phyloP scores from a whole-genome alignment of 2,888 invertebrate species.

The Pollenia angustigena region DNA sequence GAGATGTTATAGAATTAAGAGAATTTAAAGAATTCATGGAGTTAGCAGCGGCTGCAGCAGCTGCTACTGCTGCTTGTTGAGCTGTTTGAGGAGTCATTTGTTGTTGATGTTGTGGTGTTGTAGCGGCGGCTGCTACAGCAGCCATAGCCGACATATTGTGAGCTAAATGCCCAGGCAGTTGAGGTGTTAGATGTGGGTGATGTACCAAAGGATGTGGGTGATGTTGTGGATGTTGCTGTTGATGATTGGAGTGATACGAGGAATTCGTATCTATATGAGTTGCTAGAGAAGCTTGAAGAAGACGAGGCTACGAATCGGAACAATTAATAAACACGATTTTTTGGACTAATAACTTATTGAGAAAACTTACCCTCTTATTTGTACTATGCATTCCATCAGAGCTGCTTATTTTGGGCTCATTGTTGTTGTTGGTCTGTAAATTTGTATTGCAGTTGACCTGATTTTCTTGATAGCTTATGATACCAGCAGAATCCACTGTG shows the following conservation, averaged over 20 bases:
- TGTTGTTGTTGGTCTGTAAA: constrained; percentile 81
- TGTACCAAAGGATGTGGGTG: constrained; percentile 76
- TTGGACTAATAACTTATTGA: background rate
- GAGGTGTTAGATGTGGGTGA: constrained; percentile 76
- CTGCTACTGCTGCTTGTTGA: constrained; percentile 74
- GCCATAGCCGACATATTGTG: constrained; percentile 74
- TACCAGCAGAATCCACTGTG: constrained; percentile 88
- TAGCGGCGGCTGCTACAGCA: constrained; percentile 75
- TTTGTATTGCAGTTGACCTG: constrained; percentile 37
- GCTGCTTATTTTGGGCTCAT: constrained; percentile 83
- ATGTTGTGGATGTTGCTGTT: constrained; percentile 80
- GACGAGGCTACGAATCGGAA: constrained; percentile 78
- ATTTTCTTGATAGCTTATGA: constrained; percentile 81
- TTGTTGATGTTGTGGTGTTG: constrained; percentile 66
- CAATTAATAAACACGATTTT: background rate
- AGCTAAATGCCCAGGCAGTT: constrained; percentile 73
- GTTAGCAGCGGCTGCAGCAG: constrained; percentile 76
- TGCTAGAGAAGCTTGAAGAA: constrained; percentile 79
- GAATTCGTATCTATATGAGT: constrained; percentile 82
- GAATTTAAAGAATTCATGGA: constrained; percentile 80
- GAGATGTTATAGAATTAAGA: constrained; percentile 82
- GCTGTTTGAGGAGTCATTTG: constrained; percentile 70
- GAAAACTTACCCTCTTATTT: constrained; percentile 83
- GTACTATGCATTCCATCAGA: constrained; percentile 84
- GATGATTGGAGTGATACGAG: constrained; percentile 83